Percentiles rank a stretch among this genome's conserved stretches.
These are phyloP conservation scores for Nycticorax nycticorax DNA, from an alignment of 2,113 vertebrate genomes.

Conservation along the genomic window DNA sequence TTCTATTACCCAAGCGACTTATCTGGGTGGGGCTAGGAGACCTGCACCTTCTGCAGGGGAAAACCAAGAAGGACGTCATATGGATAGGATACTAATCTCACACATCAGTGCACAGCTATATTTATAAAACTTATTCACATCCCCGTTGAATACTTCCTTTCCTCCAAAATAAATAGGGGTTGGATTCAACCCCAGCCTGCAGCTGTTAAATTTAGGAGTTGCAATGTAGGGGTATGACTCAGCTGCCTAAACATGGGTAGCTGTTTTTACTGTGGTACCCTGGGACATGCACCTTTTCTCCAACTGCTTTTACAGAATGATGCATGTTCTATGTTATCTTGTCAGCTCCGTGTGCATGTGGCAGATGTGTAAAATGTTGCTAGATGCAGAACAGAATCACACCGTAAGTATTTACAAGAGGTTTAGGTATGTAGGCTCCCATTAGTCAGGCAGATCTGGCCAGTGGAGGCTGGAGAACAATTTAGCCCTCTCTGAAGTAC, in stretches of 20 bases:
- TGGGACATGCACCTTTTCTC: not conserved
- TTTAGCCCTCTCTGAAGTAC: not conserved
- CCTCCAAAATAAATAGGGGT: not conserved
- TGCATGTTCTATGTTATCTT: not conserved
- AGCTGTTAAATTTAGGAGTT: not conserved
- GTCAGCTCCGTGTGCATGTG: not conserved
- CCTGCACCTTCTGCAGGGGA: not conserved
- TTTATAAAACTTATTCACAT: not conserved
- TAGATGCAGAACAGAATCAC: not conserved
- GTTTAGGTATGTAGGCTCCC: not conserved
- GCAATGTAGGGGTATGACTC: not conserved
- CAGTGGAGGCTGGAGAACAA: not conserved
- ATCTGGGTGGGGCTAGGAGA: not conserved
- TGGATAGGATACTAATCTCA: not conserved
- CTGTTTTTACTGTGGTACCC: not conserved
- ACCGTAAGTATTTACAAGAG: not conserved
- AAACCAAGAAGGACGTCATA: not conserved
- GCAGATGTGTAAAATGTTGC: not conserved
- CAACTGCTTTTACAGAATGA: not conserved
- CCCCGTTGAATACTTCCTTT: not conserved
- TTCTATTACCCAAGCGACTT: not conserved
- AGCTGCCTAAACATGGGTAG: not conserved
- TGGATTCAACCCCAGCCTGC: not conserved
- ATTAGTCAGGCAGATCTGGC: not conserved
- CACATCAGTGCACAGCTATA: not conserved